Base-by-base conservation (phyloP, 2,113 vertebrate genomes). In the Sapajus apella region DNA sequence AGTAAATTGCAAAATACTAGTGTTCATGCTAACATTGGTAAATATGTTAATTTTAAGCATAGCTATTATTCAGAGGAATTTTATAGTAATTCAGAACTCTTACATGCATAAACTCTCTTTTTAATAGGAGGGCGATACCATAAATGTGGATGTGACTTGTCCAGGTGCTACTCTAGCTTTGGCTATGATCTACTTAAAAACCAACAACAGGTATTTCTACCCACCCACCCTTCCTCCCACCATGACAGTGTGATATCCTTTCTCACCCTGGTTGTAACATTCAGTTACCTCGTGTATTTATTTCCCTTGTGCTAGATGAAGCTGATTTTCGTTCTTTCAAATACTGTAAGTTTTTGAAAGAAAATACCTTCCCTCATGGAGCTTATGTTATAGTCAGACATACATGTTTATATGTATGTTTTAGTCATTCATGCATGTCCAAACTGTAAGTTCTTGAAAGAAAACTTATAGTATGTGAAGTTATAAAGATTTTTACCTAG, bases 151-250 rank as follows among this genome's bases (percentile, higher is more conserved):
- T 0, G 99, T 99, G 88, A 99, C 99, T 3, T 99, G 99, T 97
- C 99, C 99, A 0, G 99, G 99, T 21, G 99, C 99, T 66, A 99
- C 99, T 0, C 98, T 99, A 5, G 99, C 99, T 4, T 98, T 99
- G 75, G 99, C 99, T 64, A 99, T 99, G 99, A 99, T 99, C 98
- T 99, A 99, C 98, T 98, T 99, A 35, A 99, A 99, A 98, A 99
- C 99, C 88, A 99, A 99, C 96, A 99, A 99, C 99, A 99, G 99
- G 99, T 99, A 98, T 56, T 72, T 12, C 6, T 5, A 0, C 12
- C 70, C 25, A 12, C 2, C 25, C 10, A 30, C 18, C 16, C 1
- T 80, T 32, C 6, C 5, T 10, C 32, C 55, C 8, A 6, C 43
- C 1, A 1, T 58, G 56, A 55, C 2, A 14, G 11, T 72, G 3